Conservation (phyloP, 2,888 invertebrate genomes). For the Tuberolachnus salignus region DNA sequence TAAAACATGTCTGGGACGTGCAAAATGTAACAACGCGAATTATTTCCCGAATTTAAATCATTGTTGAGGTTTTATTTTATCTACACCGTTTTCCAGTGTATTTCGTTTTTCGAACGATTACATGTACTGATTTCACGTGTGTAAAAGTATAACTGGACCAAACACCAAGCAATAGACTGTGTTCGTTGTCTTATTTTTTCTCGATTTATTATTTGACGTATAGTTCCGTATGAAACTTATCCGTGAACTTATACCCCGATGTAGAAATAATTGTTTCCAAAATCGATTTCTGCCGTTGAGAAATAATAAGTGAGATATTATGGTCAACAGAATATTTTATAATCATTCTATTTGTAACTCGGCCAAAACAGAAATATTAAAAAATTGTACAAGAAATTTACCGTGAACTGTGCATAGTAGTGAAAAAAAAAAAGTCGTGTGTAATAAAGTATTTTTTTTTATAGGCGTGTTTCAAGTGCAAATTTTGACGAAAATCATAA, state of each 20-base stretch:
- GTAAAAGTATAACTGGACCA: neutral
- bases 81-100: neutral
- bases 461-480: no score
- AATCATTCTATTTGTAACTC: no score
- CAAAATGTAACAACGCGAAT: neutral
- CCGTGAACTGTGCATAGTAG: no score
- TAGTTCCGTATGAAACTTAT: neutral
- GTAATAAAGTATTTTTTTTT: no score
- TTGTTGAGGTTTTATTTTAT: slow-evolving; percentile 30
- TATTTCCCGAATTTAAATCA: slow-evolving; percentile 18
- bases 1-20: neutral
- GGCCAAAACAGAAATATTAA: no score
- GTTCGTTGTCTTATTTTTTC: neutral
- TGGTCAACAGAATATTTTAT: no score
- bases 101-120: no score
- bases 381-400: no score
- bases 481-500: no score
- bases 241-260: neutral
- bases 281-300: neutral
- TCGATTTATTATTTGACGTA: slow-evolving; percentile 1
- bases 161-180: neutral
- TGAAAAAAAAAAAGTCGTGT: no score
- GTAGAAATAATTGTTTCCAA: neutral
- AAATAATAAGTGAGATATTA: neutral
- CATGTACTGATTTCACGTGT: neutral